phyloP scores from a whole-genome alignment of 2,797 vertebrate species.

The Uromys caudimaculatus region DNA sequence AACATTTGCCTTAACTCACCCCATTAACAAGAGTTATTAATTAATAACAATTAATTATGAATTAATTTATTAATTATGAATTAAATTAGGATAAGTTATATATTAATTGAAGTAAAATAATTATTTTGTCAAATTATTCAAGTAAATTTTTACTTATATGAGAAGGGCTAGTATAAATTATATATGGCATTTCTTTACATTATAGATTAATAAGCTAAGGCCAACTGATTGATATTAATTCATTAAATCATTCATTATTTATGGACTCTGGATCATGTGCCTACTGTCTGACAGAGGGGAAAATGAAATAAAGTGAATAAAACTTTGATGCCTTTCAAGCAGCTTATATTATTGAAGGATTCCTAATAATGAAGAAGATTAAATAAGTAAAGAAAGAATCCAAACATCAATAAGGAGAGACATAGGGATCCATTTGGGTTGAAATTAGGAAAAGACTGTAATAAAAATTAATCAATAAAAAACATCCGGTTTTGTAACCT shows the following conservation, averaged over 20 bases:
- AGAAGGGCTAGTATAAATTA: not conserved
- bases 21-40: not conserved
- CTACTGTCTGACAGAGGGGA: not conserved
- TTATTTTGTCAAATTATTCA: constrained; percentile 20
- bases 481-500: not conserved
- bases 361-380: not conserved
- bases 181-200: not conserved
- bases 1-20: constrained; percentile 1
- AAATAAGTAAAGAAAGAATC: not conserved
- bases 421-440: not conserved
- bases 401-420: not conserved
- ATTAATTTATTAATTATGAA: constrained; percentile 23
- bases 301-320: not conserved
- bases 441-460: not conserved
- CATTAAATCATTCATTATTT: not conserved
- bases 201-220: not conserved
- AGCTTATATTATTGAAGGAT: not conserved
- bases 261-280: not conserved
- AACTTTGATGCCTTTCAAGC: not conserved
- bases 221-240: not conserved
- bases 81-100: not conserved
- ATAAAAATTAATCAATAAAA: not conserved
- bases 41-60: no score
- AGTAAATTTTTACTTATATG: not conserved
- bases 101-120: constrained; percentile 32